phyloP scores from a whole-genome alignment of 2,797 vertebrate genomes.

The Tinamus major region DNA sequence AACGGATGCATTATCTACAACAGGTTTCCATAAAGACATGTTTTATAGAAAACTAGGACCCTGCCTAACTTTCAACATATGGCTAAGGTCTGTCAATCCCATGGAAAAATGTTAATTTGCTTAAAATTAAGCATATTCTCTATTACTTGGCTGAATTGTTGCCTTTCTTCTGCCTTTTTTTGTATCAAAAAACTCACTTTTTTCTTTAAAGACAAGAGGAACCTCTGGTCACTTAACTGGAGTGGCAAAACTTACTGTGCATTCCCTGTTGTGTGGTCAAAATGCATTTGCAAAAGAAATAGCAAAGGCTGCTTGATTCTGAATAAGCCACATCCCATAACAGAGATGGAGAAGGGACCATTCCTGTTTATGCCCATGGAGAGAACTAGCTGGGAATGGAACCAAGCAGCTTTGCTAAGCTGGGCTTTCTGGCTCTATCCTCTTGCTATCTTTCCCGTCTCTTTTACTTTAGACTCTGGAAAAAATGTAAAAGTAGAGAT shows the following conservation, averaged over 20 bases:
- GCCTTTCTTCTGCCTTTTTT: not conserved
- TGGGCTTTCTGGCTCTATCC: not conserved
- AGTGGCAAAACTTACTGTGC: accelerated
- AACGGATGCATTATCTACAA: conserved; percentile 11
- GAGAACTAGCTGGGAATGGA: not conserved
- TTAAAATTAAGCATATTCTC: not conserved
- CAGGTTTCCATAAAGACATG: not conserved
- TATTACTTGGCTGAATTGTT: not conserved
- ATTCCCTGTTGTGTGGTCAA: accelerated
- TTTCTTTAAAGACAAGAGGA: not conserved
- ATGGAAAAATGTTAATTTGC: not conserved
- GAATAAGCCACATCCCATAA: not conserved
- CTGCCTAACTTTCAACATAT: not conserved
- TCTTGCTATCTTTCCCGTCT: not conserved
- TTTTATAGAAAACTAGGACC: not conserved
- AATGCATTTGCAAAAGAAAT: accelerated
- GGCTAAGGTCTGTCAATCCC: not conserved
- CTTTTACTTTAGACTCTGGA: not conserved
- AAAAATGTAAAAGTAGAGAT: not conserved
- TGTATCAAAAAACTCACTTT: not conserved
- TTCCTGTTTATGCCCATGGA: no score
- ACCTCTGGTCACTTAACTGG: not conserved
- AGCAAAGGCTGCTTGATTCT: not conserved
- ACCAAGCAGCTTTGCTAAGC: not conserved
- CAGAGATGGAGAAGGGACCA: not conserved